Evolutionary conservation across 1,140 invertebrate species (phyloP), one percentile per base, ranked within the genome.

Genomic region (Matsumurasca onukii): DNA sequence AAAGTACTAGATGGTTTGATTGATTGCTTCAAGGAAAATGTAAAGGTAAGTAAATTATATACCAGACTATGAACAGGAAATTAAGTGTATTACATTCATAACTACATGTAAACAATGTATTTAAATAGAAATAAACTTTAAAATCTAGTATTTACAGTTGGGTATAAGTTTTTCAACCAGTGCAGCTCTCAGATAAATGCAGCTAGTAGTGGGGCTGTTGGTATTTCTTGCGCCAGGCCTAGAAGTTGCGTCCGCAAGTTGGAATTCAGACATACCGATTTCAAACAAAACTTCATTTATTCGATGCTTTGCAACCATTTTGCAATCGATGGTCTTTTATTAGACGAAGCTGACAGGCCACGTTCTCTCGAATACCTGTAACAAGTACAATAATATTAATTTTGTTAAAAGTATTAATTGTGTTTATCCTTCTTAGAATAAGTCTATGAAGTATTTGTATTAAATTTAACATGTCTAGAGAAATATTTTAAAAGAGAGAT

Each of bases 361-460:
- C 51, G 51, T 55, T 55, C 51, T 55, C 51, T 22, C 51, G 51
- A 55, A 55, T 55, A 55, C 20, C 51, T 55, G 51, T 55, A n/a
- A n/a, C n/a, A 61, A 55, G 24, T 13, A 55, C 15, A 55, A 24
- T 15, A 24, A 55, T 55, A n/a, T n/a, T 55, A n/a, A 24, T 55
- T 12, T 55, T 55, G 24, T 27, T 61, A 55, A 55, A 55, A 55
- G 51, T 15, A 24, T 13, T 55, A 13, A 55, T 55, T 5, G 51
- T 55, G 51, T 55, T 55, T 55, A 55, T 55, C 51, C 20, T 15
- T 55, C 51, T 55, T 55, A 55, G 51, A 22, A 22, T 55, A 55
- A 55, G 20, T 55, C 15, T 55, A 55, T 12, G 51, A 24, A 55
- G 51, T 55, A 24, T 55, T 55, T n/a, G 12, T 15, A 55, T 24